Base-by-base conservation (phyloP, 2,113 vertebrate genomes). In the Zosterops hypoxanthus region DNA sequence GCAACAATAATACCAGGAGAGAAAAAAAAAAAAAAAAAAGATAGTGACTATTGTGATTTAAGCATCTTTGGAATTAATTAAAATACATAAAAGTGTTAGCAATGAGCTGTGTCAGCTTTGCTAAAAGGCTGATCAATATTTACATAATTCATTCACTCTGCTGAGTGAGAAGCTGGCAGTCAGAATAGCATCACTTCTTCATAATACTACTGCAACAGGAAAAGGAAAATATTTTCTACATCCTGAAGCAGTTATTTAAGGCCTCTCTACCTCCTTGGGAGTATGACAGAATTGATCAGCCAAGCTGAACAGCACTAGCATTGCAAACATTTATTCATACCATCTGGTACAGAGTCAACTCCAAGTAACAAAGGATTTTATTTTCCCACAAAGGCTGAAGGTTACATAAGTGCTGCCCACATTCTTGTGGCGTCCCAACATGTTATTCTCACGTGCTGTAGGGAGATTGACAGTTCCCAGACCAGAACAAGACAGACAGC, bases 291-390 rank as follows among this genome's bases (percentile, higher is more conserved):
- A 95, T 94, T 0, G 72, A 96, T 97, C 95, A 96, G 85, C 86
- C 90, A 90, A 93, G 90, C 91, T 95, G 95, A 96, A 91, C 90
- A 95, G 46, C 95, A 79, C 85, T 97, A 92, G 95, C 95, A 96
- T 94, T 91, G 81, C 93, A 95, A 85, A 78, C 92, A 94, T 95
- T 97, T 97, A 96, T 96, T 95, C 94, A 93, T 95, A 96, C 96
- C 95, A 94, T 97, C 95, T 97, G 97, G 90, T 95, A 52, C 39
- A 53, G 70, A 97, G 92, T 97, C 95, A 96, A 86, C 86, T 94
- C 91, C 95, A 95, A 96, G 84, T 87, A 97, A 96, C 93, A 97
- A 97, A 95, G 84, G 88, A 91, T 91, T 96, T 97, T 96, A 96
- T 96, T 97, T 97, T 96, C 94, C 94, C 96, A 96, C 95, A 95